Base-by-base conservation (phyloP, 2,113 vertebrate species). In the Columbina picui region DNA sequence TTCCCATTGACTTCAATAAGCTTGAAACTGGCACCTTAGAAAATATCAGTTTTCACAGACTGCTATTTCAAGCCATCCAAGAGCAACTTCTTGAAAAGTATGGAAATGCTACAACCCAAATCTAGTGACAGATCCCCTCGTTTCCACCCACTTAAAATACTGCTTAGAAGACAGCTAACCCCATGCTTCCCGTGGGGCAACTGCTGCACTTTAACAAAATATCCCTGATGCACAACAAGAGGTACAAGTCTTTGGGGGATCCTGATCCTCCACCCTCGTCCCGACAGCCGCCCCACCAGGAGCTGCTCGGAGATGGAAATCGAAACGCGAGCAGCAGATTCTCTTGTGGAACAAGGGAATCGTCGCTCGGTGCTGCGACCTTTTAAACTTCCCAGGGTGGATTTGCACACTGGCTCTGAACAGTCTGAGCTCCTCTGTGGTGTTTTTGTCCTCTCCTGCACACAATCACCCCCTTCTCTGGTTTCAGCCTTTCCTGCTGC, bases 251-350 rank as follows among this genome's bases (percentile, higher is more conserved):
- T 1, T 14, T 12, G 8, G 34, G 12, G 22, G 13, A 53, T 60
- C 57, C 43, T 23, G n/a, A 43, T 41, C 32, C 36, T 52, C 32
- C 6, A 15, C 19, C 23, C 6, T 0, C 14, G 9, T 53, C n/a
- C 60, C 5, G 0, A 34, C 2, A 6, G 64, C 23, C 27, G n/a
- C 12, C 47, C 50, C 11, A 7, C 20, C 4, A 0, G 68, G 26
- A 69, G 19, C 16, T 13, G 68, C 68, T 73, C 0, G 0, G 49
- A 55, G 32, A 38, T 10, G 60, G 39, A 61, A 77, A 70, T 15
- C 0, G 0, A 45, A 84, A 47, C 55, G 49, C 2, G 1, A 41
- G 30, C 1, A 5, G 10, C 77, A 18, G 18, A 13, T 76, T 85
- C 56, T 41, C 47, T 63, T 60, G 49, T 52, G 69, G 16, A 78